Conservation (phyloP, 2,113 vertebrate species). For the Ctenodactylus gundi region DNA sequence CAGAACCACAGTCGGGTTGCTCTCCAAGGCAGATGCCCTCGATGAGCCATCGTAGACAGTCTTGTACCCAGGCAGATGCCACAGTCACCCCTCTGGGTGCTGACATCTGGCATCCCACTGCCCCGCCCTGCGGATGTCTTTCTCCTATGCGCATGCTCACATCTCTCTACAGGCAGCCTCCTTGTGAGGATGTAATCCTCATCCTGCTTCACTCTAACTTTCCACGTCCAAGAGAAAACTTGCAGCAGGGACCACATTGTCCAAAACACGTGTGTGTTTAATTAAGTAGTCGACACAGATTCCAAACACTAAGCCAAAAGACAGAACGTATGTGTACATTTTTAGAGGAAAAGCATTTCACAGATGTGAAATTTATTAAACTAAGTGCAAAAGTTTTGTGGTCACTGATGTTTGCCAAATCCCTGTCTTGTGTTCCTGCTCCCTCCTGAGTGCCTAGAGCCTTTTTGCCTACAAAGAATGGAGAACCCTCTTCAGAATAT, state of each 20-base stretch:
- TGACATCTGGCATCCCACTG: not conserved
- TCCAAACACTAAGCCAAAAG: not conserved
- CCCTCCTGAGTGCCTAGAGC: not conserved
- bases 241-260: not conserved
- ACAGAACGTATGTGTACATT: not conserved
- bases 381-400: not conserved
- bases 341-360: not conserved
- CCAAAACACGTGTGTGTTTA: not conserved
- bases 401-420: not conserved
- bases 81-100: not conserved
- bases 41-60: no score
- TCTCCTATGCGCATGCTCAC: no score
- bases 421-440: not conserved
- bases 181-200: not conserved
- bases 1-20: not conserved
- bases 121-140: not conserved
- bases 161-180: not conserved
- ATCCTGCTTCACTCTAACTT: not conserved
- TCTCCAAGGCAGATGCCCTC: no score
- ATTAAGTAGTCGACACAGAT: not conserved
- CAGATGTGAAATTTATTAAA: not conserved
- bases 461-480: not conserved
- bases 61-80: not conserved
- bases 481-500: not conserved
- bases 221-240: not conserved